phyloP scores from a whole-genome alignment of 2,888 invertebrate species.

The Andrena hattorfiana region DNA sequence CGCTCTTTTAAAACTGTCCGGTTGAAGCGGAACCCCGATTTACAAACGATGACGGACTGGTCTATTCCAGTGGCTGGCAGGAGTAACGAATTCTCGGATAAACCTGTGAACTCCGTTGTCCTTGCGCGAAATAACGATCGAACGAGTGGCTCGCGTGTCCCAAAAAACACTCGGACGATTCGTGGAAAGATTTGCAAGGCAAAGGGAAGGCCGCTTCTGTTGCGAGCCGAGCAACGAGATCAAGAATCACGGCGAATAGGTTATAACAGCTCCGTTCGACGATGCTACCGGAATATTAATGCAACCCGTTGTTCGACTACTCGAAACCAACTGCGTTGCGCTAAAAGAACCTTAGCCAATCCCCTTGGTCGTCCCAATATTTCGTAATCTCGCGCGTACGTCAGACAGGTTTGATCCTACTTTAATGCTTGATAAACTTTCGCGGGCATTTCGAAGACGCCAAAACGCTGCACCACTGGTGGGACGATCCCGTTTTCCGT shows the following conservation, averaged over 20 bases:
- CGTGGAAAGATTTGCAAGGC: conserved; percentile 72
- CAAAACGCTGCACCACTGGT: neutral
- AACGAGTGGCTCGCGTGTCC: conserved; percentile 17
- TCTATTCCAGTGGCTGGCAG: neutral
- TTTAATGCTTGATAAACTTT: conserved; percentile 57
- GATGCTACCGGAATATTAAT: conserved; percentile 80
- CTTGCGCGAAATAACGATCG: conserved; percentile 34
- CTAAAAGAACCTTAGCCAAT: conserved; percentile 75
- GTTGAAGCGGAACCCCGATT: neutral
- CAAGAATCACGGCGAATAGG: conserved; percentile 39
- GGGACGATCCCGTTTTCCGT: conserved; percentile 26
- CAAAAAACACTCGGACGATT: conserved; percentile 51
- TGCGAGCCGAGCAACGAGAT: conserved; percentile 52
- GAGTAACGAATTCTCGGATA: neutral
- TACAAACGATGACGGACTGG: neutral
- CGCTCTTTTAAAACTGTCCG: neutral
- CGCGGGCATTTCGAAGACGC: conserved; percentile 35
- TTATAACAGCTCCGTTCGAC: conserved; percentile 65
- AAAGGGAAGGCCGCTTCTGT: conserved; percentile 64
- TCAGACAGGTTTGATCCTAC: conserved; percentile 43
- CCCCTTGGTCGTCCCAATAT: conserved; percentile 70
- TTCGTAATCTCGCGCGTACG: conserved; percentile 64
- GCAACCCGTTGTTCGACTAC: conserved; percentile 75
- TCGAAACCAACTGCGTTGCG: conserved; percentile 76
- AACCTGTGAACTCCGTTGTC: conserved; percentile 10